phyloP scores from a whole-genome alignment of 1,140 invertebrate species.

The Yoshiicerus persimilis region DNA sequence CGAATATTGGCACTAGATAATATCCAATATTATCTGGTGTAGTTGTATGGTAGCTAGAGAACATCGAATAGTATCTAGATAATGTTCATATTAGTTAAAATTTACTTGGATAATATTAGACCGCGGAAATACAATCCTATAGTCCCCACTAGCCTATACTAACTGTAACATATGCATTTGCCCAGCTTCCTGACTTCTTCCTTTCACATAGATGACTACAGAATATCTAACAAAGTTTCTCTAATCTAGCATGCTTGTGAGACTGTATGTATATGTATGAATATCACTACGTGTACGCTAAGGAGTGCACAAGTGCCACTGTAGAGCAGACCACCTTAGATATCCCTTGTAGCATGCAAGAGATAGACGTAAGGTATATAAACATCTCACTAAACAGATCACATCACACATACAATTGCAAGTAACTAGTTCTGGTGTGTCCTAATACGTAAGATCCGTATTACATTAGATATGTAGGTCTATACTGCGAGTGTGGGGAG shows the following conservation, averaged over 20 bases:
- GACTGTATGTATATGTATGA: background rate
- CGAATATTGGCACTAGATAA: too few species aligned
- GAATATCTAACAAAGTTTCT: background rate
- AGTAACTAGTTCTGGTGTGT: background rate
- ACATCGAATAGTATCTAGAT: too few species aligned
- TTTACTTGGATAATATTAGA: too few species aligned
- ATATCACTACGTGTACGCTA: background rate
- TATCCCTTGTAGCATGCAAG: background rate
- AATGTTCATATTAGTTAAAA: too few species aligned
- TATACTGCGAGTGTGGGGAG: too few species aligned
- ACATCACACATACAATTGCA: background rate
- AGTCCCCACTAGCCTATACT: too few species aligned
- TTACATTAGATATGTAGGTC: too few species aligned
- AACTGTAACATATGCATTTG: too few species aligned
- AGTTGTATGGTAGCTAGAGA: too few species aligned
- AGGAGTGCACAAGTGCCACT: background rate
- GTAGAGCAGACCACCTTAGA: background rate
- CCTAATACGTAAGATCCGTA: too few species aligned
- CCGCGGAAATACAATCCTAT: too few species aligned
- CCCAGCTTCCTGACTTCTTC: slow-evolving; percentile 20
- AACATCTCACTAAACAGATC: background rate
- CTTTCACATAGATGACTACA: slow-evolving; percentile 9
- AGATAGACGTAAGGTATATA: background rate
- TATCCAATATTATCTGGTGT: too few species aligned
- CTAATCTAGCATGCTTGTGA: background rate